Conservation (phyloP, 2,797 vertebrate species). For the Acanthis flammea region DNA sequence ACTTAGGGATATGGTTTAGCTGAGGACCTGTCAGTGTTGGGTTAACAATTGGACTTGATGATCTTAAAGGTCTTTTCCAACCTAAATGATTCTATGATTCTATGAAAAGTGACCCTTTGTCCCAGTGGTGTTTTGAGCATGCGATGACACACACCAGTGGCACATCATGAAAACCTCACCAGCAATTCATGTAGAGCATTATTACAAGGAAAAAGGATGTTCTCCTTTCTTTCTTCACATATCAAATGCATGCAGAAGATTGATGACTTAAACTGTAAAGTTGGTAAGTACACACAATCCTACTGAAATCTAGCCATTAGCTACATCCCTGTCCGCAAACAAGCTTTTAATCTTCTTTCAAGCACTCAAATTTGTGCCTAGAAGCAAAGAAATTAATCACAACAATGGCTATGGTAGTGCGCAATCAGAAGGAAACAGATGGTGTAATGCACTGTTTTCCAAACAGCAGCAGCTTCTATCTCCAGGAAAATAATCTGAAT, state of each 20-base stretch:
- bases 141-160: background rate
- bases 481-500: constrained; percentile 34
- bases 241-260: background rate
- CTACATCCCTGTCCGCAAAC: background rate
- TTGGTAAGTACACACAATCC: constrained; percentile 33
- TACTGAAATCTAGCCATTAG: constrained; percentile 18
- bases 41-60: background rate
- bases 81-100: background rate
- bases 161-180: background rate
- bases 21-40: background rate
- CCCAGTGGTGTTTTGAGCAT: rapidly evolving
- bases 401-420: background rate
- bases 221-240: background rate
- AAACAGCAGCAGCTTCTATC: constrained; percentile 38
- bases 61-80: background rate
- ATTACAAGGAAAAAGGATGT: background rate
- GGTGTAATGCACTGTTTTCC: constrained; percentile 43
- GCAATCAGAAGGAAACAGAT: constrained; percentile 73
- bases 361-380: constrained; percentile 38
- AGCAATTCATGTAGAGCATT: background rate
- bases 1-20: background rate
- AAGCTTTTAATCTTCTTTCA: constrained; percentile 59
- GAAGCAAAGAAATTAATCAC: constrained; percentile 63
- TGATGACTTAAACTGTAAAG: constrained; percentile 10
- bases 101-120: background rate